Conservation (phyloP, 2,797 vertebrate genomes). For the Sardinella longiceps region DNA sequence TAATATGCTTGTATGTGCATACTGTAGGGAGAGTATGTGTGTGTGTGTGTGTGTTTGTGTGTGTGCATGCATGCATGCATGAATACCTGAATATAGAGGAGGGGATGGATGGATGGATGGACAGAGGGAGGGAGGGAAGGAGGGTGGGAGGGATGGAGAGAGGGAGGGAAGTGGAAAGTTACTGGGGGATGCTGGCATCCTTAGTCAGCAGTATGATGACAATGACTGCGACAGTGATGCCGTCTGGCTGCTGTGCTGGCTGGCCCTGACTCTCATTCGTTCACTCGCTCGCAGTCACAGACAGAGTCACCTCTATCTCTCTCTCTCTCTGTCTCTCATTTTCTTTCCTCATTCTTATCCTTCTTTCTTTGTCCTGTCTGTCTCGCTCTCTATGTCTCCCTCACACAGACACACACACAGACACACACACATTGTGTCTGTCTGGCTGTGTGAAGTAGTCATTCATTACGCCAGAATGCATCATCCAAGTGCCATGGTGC, state of each 20-base stretch:
- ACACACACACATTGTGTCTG: background rate
- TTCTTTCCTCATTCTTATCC: background rate
- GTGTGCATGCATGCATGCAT: background rate
- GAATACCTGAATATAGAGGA: background rate
- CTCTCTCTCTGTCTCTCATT: background rate
- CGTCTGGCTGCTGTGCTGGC: constrained; percentile 15
- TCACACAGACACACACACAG: background rate
- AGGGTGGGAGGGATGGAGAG: background rate
- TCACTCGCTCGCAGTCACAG: background rate
- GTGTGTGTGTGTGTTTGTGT: background rate
- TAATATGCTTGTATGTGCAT: background rate
- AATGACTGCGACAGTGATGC: background rate
- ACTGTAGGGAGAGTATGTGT: background rate
- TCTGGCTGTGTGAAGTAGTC: background rate
- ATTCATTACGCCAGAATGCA: background rate
- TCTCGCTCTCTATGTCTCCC: background rate
- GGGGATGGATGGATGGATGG: background rate
- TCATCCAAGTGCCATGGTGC: background rate
- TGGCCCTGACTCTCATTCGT: background rate
- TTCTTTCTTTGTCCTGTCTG: background rate
- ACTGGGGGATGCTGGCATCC: background rate
- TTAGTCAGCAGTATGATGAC: background rate
- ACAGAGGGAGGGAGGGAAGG: background rate
- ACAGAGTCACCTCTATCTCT: constrained; percentile 9
- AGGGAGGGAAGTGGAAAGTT: constrained; percentile 5